Evolutionary conservation across 2,797 vertebrate genomes (phyloP).

Genomic region (Aeoliscus strigatus): DNA sequence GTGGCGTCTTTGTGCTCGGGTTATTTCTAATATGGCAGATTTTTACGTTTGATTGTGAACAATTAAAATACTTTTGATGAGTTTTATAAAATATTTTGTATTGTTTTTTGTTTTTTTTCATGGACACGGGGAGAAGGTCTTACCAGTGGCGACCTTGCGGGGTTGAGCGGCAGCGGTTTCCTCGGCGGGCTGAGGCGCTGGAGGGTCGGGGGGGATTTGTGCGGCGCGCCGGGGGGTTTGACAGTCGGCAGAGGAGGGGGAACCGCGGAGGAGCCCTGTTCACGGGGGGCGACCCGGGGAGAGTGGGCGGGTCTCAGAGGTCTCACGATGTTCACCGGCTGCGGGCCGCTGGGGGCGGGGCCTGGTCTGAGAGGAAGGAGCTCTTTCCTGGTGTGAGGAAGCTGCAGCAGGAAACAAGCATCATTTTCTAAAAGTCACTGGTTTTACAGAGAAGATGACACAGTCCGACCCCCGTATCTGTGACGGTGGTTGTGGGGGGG

Average conservation of each 20-base stretch:
- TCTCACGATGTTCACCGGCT: conserved; percentile 78
- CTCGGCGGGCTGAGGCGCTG: conserved; percentile 78
- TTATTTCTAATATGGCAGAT: too few relatives aligned
- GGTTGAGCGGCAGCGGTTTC: conserved; percentile 82
- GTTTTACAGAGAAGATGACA: conserved; percentile 11
- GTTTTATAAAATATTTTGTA: too few relatives aligned
- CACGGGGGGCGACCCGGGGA: conserved; percentile 50
- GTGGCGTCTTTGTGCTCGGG: too few relatives aligned
- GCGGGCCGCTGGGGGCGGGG: conserved; percentile 54
- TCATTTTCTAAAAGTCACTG: too few relatives aligned
- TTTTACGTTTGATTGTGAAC: too few relatives aligned
- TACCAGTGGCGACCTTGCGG: conserved; percentile 76
- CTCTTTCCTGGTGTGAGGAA: conserved; percentile 69
- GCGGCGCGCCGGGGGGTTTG: conserved; percentile 49
- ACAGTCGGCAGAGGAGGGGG: conserved; percentile 70
- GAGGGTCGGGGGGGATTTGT: conserved; percentile 34
- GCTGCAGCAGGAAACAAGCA: conserved; percentile 29
- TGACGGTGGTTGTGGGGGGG: too few relatives aligned
- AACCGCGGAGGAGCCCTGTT: too few relatives aligned
- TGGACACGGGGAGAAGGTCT: conserved; percentile 13
- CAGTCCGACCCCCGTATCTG: too few relatives aligned
- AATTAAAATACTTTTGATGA: too few relatives aligned
- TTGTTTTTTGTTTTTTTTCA: too few relatives aligned
- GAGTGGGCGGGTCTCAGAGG: conserved; percentile 71
- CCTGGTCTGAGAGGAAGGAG: conserved; percentile 65